These are phyloP conservation scores for Copidosoma aretas DNA, from an alignment of 2,888 invertebrate species.

Conservation along the genomic window DNA sequence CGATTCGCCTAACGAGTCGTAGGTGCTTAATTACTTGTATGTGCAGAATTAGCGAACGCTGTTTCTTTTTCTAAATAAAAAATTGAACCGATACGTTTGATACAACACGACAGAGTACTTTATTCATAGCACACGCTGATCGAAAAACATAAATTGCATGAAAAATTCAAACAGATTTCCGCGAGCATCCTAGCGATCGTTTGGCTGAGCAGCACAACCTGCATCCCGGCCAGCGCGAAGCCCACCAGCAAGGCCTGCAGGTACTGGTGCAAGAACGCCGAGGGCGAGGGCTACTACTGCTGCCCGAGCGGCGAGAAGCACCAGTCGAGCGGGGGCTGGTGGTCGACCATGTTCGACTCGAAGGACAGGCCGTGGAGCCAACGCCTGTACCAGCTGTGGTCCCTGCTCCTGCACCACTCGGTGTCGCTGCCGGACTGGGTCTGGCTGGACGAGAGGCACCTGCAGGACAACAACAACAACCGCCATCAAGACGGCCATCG, in stretches of 20 bases:
- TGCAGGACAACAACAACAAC: neutral
- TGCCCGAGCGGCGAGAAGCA: constrained; percentile 22
- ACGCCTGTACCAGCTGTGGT: neutral
- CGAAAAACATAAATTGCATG: neutral
- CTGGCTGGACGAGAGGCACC: neutral
- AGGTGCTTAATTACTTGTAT: too few species aligned
- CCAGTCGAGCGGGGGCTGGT: neutral
- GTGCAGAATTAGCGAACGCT: too few species aligned
- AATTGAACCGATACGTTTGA: neutral
- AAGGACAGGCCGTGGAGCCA: neutral
- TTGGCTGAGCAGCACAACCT: neutral
- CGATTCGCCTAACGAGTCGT: too few species aligned
- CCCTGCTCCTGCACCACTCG: neutral
- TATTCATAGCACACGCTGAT: too few species aligned
- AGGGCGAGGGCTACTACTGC: constrained; percentile 26
- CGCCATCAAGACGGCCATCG: neutral
- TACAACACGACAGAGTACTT: too few species aligned
- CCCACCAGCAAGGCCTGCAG: constrained; percentile 26
- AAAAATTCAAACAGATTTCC: neutral
- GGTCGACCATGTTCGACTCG: neutral
- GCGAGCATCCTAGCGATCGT: neutral
- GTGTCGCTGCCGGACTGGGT: neutral
- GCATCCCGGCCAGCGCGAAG: neutral
- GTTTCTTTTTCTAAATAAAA: neutral
- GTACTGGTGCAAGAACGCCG: constrained; percentile 37